Conservation (phyloP, 2,888 invertebrate species). For the Mantis religiosa region DNA sequence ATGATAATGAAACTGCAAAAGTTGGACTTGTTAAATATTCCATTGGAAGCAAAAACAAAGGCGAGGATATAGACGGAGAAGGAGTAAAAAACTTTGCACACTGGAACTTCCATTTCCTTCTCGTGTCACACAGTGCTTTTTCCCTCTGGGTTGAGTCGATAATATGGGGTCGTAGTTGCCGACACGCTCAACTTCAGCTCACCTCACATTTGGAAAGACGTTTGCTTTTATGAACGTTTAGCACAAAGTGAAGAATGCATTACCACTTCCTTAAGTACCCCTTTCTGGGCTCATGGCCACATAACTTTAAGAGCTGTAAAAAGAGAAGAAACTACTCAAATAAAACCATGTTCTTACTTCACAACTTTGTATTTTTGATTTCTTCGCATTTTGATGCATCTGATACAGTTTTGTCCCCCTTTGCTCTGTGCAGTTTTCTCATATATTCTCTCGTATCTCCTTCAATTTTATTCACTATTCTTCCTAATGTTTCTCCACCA, state of each 20-base stretch:
- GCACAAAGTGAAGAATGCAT: background rate
- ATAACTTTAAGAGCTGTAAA: background rate
- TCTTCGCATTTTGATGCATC: background rate
- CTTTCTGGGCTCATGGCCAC: background rate
- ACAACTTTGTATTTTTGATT: background rate
- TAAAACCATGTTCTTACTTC: background rate
- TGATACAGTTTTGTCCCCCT: background rate
- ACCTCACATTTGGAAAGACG: background rate
- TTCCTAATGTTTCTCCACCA: too few relatives aligned
- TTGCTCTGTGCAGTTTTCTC: background rate
- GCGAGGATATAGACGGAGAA: background rate
- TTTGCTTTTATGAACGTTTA: background rate
- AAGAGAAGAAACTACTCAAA: background rate
- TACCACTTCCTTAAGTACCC: background rate
- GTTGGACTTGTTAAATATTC: background rate
- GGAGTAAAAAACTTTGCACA: background rate
- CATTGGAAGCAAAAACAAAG: background rate
- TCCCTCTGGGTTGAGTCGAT: background rate
- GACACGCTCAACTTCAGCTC: background rate
- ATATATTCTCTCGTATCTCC: background rate
- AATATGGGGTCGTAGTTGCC: background rate
- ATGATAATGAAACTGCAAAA: background rate
- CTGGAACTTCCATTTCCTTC: background rate
- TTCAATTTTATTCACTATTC: too few relatives aligned
- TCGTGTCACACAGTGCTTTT: background rate